Evolutionary conservation across 2,888 invertebrate species (phyloP).

Genomic region (Cactoblastis cactorum): DNA sequence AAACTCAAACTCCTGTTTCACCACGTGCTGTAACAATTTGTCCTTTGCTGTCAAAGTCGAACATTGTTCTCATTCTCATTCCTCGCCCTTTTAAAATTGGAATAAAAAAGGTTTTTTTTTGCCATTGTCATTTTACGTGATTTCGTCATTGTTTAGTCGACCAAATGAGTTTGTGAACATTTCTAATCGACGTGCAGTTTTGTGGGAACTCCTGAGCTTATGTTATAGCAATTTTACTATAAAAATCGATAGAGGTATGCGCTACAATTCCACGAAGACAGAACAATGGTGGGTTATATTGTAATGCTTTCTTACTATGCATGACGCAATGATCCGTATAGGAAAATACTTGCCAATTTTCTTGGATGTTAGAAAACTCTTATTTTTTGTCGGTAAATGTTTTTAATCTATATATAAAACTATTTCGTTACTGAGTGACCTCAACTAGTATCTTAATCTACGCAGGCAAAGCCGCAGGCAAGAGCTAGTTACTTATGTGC

Average conservation of each 20-base stretch:
- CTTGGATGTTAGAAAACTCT: no score
- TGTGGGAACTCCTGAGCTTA: slow-evolving; percentile 61
- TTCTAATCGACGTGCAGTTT: slow-evolving; percentile 32
- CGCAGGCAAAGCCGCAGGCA: no score
- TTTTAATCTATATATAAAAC: no score
- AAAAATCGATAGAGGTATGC: slow-evolving; percentile 51
- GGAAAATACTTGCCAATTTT: slow-evolving; percentile 30
- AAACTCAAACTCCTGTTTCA: slow-evolving; percentile 46
- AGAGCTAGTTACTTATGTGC: no score
- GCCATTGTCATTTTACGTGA: slow-evolving; percentile 24
- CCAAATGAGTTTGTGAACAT: not conserved
- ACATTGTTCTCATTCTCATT: slow-evolving; percentile 32
- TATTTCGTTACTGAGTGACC: no score
- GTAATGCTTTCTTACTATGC: slow-evolving; percentile 72
- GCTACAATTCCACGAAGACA: slow-evolving; percentile 61
- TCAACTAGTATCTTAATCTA: no score
- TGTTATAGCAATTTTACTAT: slow-evolving; percentile 58
- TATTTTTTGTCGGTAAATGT: no score
- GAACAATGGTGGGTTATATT: slow-evolving; percentile 76
- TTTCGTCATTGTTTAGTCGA: slow-evolving; percentile 9
- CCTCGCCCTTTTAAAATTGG: slow-evolving; percentile 29
- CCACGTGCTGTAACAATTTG: slow-evolving; percentile 40
- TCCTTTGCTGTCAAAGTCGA: slow-evolving; percentile 31
- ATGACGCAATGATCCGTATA: slow-evolving; percentile 62
- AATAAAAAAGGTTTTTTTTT: slow-evolving; percentile 17